Base-by-base conservation (phyloP, 2,113 vertebrate species). In the Psammodynastes pulverulentus region DNA sequence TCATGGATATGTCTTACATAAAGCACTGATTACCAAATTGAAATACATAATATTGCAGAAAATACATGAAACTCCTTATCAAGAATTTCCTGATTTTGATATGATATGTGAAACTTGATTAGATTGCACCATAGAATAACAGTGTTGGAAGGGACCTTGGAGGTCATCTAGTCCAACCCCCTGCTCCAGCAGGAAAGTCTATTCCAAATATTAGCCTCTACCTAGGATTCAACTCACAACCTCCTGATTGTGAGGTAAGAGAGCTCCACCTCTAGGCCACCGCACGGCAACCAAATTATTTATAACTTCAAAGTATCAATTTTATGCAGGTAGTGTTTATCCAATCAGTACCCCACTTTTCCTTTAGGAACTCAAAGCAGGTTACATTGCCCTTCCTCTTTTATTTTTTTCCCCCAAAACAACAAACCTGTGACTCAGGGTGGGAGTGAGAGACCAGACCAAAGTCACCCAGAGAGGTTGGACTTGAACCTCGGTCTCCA, bases 11-110 rank as follows among this genome's bases (percentile, higher is more conserved):
- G 89, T 39, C 24, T 9, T 48, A 56, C 39, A 58, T 0, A 92
- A 95, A 91, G 85, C 67, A 93, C 34, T 39, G 72, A 43, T 43
- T 79, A 39, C 21, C 34, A 43, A 39, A 23, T 5, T 88, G 21
- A 88, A 88, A 54, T 39, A 8, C 19, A 53, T 34, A 53, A 12
- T 39, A 88, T 88, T 88, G 19, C 34, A 87, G 92, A 43, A 87
- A 86, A 45, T 93, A n/a, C 6, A 85, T 91, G 92, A 56, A 92
- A 79, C 93, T 58, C 54, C 95, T 93, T 91, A 92, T 94, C 92
- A 91, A 58, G 90, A 95, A 94, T 67, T 93, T 93, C 54, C 95
- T 92, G 26, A 88, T 94, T 89, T 87, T n/a, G n/a, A n/a, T n/a
- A n/a, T n/a, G n/a, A n/a, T n/a, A n/a, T n/a, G n/a, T n/a, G n/a